Evolutionary conservation across 2,888 invertebrate species (phyloP).

Genomic region (Nomada lathburiana): DNA sequence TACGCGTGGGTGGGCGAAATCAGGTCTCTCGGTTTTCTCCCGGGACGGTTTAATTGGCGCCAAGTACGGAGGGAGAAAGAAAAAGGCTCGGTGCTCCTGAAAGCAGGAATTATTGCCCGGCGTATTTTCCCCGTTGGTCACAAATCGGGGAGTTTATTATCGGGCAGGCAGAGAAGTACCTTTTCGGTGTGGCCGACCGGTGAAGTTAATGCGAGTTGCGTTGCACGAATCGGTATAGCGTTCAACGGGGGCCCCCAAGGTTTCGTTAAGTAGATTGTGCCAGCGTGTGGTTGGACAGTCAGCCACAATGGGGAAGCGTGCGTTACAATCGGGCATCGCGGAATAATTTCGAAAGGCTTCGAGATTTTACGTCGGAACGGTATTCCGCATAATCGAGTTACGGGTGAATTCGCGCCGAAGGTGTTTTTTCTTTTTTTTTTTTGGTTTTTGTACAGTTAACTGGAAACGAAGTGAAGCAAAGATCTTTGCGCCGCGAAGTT

Average conservation of each 20-base stretch:
- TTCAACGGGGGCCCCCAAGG: neutral
- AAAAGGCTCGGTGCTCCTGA: constrained; percentile 22
- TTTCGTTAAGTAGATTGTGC: neutral
- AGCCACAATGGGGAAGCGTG: too few relatives aligned
- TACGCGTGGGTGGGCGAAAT: constrained; percentile 70
- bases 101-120: constrained; percentile 44
- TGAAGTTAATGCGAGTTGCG: neutral
- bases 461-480: too few relatives aligned
- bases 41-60: constrained; percentile 58
- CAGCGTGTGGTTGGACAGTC: too few relatives aligned
- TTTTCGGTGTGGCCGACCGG: constrained; percentile 16
- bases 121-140: constrained; percentile 44
- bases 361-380: too few relatives aligned
- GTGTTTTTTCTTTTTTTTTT: too few relatives aligned
- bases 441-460: too few relatives aligned
- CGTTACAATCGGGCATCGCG: too few relatives aligned
- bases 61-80: neutral
- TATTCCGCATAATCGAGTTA: too few relatives aligned
- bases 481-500: too few relatives aligned
- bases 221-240: neutral
- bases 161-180: constrained; percentile 18
- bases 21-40: constrained; percentile 64
- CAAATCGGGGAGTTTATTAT: constrained; percentile 53
- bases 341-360: too few relatives aligned
- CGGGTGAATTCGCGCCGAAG: too few relatives aligned